Evolutionary conservation across 2,113 vertebrate species (phyloP).

Genomic region (Romanogobio albipinnatus): DNA sequence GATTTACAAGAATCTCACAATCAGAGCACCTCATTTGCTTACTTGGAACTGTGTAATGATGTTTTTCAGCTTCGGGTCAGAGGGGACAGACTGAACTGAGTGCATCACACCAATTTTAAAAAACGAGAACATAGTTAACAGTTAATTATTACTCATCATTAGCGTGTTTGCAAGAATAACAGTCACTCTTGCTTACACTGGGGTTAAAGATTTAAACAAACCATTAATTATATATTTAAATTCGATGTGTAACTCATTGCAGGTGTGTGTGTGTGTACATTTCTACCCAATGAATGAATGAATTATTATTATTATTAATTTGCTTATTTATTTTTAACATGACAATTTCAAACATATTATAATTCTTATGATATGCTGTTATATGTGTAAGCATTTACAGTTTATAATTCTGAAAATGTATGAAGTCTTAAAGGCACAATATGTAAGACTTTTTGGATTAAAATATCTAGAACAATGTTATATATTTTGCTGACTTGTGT

Average conservation of each 20-base stretch:
- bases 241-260: neutral
- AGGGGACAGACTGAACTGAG: constrained; percentile 33
- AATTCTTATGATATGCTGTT: neutral
- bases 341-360: neutral
- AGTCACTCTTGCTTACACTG: neutral
- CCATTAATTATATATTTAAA: neutral
- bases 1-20: constrained; percentile 31
- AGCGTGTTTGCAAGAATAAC: neutral
- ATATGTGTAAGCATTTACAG: neutral
- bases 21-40: neutral
- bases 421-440: neutral
- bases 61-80: constrained; percentile 43
- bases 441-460: no score
- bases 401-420: neutral
- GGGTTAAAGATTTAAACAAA: neutral
- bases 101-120: neutral
- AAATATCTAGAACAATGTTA: no score
- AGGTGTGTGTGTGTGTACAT: neutral
- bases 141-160: constrained; percentile 13
- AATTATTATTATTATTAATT: neutral
- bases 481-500: no score
- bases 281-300: neutral
- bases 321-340: neutral
- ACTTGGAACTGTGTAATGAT: constrained; percentile 43
- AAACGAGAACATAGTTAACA: neutral